Evolutionary conservation across 2,113 vertebrate genomes (phyloP), one percentile per base, ranked within the genome.

Genomic region (Brevimyrus niger): DNA sequence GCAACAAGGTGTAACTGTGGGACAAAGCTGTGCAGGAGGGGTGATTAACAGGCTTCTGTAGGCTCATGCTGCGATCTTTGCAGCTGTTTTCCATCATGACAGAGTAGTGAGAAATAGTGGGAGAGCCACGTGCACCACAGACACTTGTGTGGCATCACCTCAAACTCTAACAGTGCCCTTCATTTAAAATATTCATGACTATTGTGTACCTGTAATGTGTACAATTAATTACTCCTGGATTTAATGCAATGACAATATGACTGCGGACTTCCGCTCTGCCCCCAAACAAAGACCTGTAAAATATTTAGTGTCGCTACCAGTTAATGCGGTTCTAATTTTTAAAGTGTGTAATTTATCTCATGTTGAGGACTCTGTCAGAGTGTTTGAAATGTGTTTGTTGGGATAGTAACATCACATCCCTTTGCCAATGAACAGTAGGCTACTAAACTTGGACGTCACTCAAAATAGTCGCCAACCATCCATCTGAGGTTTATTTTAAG

Each of bases 401-500:
- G 47, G 38, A 44, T 46, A 11, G 46, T 85, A 47, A 85, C 21
- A 47, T 48, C 47, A 44, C 38, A 85, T 80, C 35, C 35, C 31
- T 48, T 47, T 85, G 7, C 38, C 82, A 48, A 15, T 46, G 44
- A 86, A 47, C 44, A 27, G 8, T 80, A 80, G 35, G 83, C 3
- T 47, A 47, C 83, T 48, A 86, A 86, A 86, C 44, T 86, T 86
- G n/a, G 83, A 50, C 44, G 9, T 86, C 3, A 50, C 44, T 50
- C 44, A n/a, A 47, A 86, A 46, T 11, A 27, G 44, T n/a, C 44
- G 83, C 83, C 83, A 86, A 47, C 83, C 47, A 31, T 50, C 46
- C 83, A 47, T 48, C 47, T n/a, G 21, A 50, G 82, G 82, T 85
- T 85, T 85, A 48, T 80, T 80, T 85, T 44, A 85, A 48, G 82